Conservation (phyloP, 2,888 invertebrate genomes). For the Tachina lurida region DNA sequence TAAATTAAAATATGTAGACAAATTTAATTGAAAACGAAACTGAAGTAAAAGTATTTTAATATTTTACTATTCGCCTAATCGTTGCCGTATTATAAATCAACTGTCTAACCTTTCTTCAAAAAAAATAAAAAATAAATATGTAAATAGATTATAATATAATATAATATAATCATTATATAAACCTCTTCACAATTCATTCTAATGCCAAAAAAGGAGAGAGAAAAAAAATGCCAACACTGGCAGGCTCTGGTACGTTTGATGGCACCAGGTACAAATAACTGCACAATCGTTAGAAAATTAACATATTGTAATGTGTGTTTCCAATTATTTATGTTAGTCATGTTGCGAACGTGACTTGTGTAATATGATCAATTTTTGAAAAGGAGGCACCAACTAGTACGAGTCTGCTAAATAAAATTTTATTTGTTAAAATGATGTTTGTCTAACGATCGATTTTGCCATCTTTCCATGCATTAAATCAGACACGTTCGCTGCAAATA, state of each 20-base stretch:
- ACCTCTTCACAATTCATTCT: neutral
- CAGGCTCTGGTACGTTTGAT: neutral
- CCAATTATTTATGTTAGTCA: slow-evolving; percentile 45
- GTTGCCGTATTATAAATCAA: neutral
- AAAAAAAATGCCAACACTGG: slow-evolving; percentile 6
- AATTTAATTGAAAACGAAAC: neutral
- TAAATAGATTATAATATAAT: slow-evolving; percentile 1
- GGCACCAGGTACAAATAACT: neutral
- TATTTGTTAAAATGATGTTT: slow-evolving; percentile 18
- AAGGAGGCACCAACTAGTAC: neutral
- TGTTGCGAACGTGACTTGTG: slow-evolving; percentile 47
- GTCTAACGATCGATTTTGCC: neutral
- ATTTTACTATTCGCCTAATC: neutral
- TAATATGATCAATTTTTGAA: slow-evolving; percentile 9
- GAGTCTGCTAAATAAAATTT: slow-evolving; percentile 21
- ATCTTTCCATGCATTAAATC: neutral
- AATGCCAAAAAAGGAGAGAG: slow-evolving; percentile 1
- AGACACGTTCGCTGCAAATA: slow-evolving; percentile 1
- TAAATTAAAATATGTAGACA: too few relatives aligned
- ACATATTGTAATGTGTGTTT: neutral
- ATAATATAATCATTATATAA: too few relatives aligned
- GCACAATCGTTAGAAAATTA: neutral
- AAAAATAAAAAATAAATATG: neutral
- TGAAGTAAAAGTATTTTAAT: neutral
- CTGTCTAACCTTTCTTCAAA: slow-evolving; percentile 7